Conservation (phyloP, 1,140 invertebrate species). For the Caerostris extrusa region DNA sequence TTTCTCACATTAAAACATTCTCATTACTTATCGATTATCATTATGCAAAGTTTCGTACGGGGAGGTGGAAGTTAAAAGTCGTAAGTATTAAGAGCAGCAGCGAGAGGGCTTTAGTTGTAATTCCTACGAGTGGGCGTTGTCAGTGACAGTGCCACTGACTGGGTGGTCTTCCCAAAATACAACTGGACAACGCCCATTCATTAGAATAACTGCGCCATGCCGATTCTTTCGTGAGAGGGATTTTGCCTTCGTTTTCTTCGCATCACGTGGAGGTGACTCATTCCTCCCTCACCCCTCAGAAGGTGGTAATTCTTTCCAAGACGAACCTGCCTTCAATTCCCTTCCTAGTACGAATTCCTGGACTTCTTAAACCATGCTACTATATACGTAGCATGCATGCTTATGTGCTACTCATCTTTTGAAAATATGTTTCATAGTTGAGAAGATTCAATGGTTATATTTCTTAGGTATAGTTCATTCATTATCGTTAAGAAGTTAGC, state of each 20-base stretch:
- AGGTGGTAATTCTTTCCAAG: not conserved
- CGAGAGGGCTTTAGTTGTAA: conserved; percentile 62
- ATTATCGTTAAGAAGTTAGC: no score
- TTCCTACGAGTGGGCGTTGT: conserved; percentile 74
- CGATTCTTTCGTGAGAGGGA: conserved; percentile 54
- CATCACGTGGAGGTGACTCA: conserved; percentile 54
- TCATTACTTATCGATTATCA: conserved; percentile 61
- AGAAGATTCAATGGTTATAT: no score
- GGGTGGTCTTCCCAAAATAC: conserved; percentile 74
- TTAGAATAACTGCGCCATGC: conserved; percentile 74
- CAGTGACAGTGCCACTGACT: conserved; percentile 58
- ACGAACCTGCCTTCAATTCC: not conserved
- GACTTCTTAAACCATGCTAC: no score
- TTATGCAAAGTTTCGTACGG: conserved; percentile 49
- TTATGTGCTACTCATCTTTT: no score
- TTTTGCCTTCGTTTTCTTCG: conserved; percentile 59
- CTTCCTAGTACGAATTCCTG: no score
- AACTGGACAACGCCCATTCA: conserved; percentile 73
- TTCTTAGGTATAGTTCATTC: no score
- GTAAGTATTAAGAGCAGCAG: conserved; percentile 47
- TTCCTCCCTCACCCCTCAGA: conserved; percentile 16
- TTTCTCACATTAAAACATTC: conserved; percentile 18
- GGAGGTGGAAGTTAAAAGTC: conserved; percentile 32
- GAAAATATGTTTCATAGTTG: no score
- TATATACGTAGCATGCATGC: no score